Evolutionary conservation across 2,888 invertebrate species (phyloP).

Genomic region (Ophion costatus): DNA sequence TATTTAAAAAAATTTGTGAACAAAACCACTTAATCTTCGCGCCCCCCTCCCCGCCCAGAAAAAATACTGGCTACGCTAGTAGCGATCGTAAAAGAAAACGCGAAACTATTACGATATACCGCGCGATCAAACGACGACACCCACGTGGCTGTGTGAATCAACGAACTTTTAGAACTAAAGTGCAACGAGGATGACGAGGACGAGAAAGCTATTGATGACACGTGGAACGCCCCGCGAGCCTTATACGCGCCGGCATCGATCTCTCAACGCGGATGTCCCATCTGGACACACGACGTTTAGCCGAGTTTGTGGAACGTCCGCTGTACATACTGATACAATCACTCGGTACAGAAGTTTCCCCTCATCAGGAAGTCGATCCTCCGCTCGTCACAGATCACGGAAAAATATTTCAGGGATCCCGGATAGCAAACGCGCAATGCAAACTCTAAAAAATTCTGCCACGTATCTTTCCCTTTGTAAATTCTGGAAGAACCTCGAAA

Average conservation of each 20-base stretch:
- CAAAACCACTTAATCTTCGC: too few relatives aligned
- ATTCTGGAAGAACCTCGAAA: too few relatives aligned
- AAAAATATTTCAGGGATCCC: too few relatives aligned
- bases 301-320: constrained; percentile 14
- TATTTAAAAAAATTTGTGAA: too few relatives aligned
- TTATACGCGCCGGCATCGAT: constrained; percentile 26
- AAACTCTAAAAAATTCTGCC: too few relatives aligned
- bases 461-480: too few relatives aligned
- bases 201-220: constrained; percentile 47
- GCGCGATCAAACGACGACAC: too few relatives aligned
- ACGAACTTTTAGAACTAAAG: constrained; percentile 27
- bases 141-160: constrained; percentile 71
- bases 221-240: constrained; percentile 19
- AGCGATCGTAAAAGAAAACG: too few relatives aligned
- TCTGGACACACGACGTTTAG: neutral
- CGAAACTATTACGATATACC: too few relatives aligned
- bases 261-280: constrained; percentile 38
- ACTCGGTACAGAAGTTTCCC: neutral
- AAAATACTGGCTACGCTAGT: too few relatives aligned
- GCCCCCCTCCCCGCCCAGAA: too few relatives aligned
- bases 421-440: too few relatives aligned
- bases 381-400: neutral
- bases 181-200: constrained; percentile 42
- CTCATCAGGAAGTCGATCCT: neutral
- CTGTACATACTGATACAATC: neutral